Percentiles rank a stretch among this genome's conserved stretches.
Evolutionary conservation across 2,888 invertebrate species (phyloP).

Genomic region (Abscondita cerata): DNA sequence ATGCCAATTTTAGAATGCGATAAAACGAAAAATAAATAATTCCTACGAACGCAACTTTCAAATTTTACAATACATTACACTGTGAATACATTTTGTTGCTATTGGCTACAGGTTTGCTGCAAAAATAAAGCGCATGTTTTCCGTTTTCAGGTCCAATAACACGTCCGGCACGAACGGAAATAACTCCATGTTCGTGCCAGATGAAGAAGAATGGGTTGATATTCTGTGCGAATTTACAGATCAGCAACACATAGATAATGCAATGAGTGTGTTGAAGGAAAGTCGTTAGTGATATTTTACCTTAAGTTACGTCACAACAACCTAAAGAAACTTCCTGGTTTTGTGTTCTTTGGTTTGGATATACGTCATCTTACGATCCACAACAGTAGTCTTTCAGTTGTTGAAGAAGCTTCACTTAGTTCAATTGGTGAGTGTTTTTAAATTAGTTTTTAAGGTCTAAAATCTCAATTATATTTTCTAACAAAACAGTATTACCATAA

Average conservation of each 20-base stretch:
- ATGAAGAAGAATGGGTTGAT: conserved; percentile 88
- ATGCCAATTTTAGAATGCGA: too few species aligned
- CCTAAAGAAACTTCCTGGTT: conserved; percentile 83
- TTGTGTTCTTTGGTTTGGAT: conserved; percentile 85
- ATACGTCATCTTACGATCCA: conserved; percentile 89
- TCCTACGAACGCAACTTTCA: too few species aligned
- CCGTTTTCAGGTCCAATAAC: conserved; percentile 64
- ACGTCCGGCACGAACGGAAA: conserved; percentile 78
- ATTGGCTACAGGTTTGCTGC: too few species aligned
- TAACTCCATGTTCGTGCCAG: conserved; percentile 82
- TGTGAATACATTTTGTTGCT: too few species aligned
- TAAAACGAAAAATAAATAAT: too few species aligned
- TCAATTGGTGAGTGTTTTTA: conserved; percentile 74
- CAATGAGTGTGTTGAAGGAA: conserved; percentile 85
- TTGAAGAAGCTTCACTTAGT: conserved; percentile 86
- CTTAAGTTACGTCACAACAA: conserved; percentile 87
- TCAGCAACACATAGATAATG: conserved; percentile 76
- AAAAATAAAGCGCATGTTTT: background rate
- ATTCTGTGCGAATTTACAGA: conserved; percentile 89
- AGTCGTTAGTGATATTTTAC: conserved; percentile 84
- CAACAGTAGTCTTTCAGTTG: conserved; percentile 85
- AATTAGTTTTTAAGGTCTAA: conserved; percentile 4
- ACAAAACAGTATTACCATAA: too few species aligned
- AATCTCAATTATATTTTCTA: background rate
- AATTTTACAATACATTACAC: too few species aligned